phyloP scores from a whole-genome alignment of 1,140 invertebrate species.

The Pseudomyrmex pallidus region DNA sequence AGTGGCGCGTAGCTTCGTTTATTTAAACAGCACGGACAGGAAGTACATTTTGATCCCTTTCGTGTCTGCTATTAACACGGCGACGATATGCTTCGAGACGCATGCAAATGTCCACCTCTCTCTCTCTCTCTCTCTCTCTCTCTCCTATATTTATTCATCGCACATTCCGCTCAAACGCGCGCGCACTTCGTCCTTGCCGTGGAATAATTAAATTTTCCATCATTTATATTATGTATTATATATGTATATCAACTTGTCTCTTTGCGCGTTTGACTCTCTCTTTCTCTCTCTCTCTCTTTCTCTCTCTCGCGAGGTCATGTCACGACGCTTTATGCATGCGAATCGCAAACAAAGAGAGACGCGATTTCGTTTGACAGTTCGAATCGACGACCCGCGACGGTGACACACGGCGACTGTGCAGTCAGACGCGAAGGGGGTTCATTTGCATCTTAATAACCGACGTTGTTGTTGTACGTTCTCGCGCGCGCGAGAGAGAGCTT shows the following conservation, averaged over 20 bases:
- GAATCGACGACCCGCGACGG: conserved; percentile 7
- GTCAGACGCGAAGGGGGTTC: conserved; percentile 41
- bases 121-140: not conserved
- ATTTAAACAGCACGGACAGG: conserved; percentile 2
- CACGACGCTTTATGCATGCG: conserved; percentile 53
- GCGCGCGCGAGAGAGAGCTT: conserved; percentile 22
- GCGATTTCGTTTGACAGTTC: conserved; percentile 22
- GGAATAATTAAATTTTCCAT: conserved; percentile 56
- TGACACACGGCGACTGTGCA: not conserved
- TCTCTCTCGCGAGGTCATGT: not conserved
- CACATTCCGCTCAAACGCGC: not conserved
- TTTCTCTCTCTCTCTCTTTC: not conserved
- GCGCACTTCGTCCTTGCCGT: too few species aligned
- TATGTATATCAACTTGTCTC: not conserved
- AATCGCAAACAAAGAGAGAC: conserved; percentile 4
- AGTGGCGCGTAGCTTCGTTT: not conserved
- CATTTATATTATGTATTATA: not conserved
- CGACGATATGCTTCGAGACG: not conserved
- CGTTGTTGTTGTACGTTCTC: not conserved
- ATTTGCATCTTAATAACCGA: conserved; percentile 72
- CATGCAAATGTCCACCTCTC: not conserved
- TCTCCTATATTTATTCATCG: too few species aligned
- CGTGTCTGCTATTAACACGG: conserved; percentile 26
- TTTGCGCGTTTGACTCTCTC: not conserved
- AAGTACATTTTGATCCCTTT: conserved; percentile 31